Base-by-base conservation (phyloP, 37 sponge, comb jelly and placozoan genomes). In the Tethya wilhelma region DNA sequence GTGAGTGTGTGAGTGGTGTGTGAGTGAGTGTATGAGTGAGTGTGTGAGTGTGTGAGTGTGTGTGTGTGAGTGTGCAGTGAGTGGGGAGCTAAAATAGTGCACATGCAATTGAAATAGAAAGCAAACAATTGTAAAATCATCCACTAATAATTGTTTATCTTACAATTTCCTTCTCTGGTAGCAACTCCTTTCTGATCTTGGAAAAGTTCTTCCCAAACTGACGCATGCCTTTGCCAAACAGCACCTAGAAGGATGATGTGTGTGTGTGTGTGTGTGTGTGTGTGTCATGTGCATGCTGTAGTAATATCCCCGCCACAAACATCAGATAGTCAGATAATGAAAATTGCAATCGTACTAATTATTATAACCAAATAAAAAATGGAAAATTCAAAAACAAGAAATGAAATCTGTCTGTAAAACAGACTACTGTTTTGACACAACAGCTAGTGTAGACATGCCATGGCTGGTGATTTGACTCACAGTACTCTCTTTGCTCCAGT, bases 191-290 rank as follows among this genome's bases (percentile, higher is more conserved):
- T 63, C 81, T 77, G 17, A 94, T 94, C 64, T 79, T 82, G 78
- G 65, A 46, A 67, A 94, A 94, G 71, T 94, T 87, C 64, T 94
- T 94, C 0, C 95, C 95, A 79, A 78, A 91, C 70, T 91, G 95
- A 9, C 88, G 60, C 70, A 94, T 75, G 0, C 95, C 95, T 75
- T 91, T 87, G 1, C 85, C 84, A 77, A 91, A 94, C 12, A 80
- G 80, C 8, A 80, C 64, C 95, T 94, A 23, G 23, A 86, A 39
- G 30, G n/a, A 69, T 17, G 49, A 64, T 2, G 42, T 38, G 71
- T 38, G 71, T 38, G 71, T 38, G 71, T 70, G 71, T 42, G 71
- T 70, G 71, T 70, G 71, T 70, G 71, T 70, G 71, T 70, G 71
- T 70, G 71, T 70, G 42, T 41, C 17, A 8, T n/a, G 26, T n/a